Base-by-base conservation (phyloP, 2,888 invertebrate species). In the Napeogenes inachia region DNA sequence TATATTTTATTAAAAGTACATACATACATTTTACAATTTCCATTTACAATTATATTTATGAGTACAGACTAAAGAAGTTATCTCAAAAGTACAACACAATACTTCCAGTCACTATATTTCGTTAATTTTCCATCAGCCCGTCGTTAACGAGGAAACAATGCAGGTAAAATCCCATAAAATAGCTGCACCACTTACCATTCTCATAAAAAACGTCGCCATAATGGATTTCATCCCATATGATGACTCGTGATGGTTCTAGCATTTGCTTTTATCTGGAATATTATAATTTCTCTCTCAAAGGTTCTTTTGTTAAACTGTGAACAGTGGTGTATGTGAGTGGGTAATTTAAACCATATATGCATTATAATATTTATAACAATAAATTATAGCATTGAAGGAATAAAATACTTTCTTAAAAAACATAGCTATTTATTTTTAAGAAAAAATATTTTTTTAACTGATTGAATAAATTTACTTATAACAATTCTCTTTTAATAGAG, bases 91-190 rank as follows among this genome's bases (percentile, higher is more conserved):
- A 10, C 30, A 21, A 21, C 30, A 30, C 8, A 30, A 3, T 35
- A n/a, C 46, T 54, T 66, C 63, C 32, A 62, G 68, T 57, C 56
- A 4, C 33, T 35, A 4, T 65, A 63, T 3, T 4, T 68, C 64
- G 0, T 6, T 2, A 62, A 35, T 45, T 50, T 54, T 59, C 64
- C 64, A 68, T 64, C 65, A 69, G 33, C 46, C 57, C 63, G 54
- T 62, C 65, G 56, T 67, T 60, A 61, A 63, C 60, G 56, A 61
- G 60, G 65, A 79, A 75, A 70, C 73, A 74, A 73, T 67, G 75
- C 75, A 78, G 73, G 77, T 74, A 72, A 70, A 67, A 57, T 60
- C 62, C 65, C 67, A 64, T 67, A 62, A 70, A 72, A 70, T 72
- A 68, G 69, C 66, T 65, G 60, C 66, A 56, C 68, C 66, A 69